Percentiles rank a stretch among this genome's conserved stretches.
phyloP scores from a whole-genome alignment of 2,888 invertebrate species.

The Hipparchia sbordonii region DNA sequence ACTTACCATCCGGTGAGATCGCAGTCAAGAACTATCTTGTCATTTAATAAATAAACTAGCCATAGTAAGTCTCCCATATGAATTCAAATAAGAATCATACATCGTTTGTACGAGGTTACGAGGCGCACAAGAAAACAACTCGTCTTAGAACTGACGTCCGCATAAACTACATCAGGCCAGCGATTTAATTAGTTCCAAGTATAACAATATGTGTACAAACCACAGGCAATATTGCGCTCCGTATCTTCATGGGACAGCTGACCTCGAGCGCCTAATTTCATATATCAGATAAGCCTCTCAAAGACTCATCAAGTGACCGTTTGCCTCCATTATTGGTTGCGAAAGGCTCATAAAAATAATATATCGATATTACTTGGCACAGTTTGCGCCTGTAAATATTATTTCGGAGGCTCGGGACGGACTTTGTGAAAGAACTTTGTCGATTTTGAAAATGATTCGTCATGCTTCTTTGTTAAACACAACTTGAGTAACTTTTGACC shows the following conservation, averaged over 20 bases:
- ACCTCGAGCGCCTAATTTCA: slow-evolving; percentile 27
- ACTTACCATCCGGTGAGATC: too few species aligned
- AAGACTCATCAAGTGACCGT: slow-evolving; percentile 34
- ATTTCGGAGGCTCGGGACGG: slow-evolving; percentile 5
- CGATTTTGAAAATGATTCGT: slow-evolving; percentile 1
- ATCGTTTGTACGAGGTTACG: too few species aligned
- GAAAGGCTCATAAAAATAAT: slow-evolving; percentile 58
- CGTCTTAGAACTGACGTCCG: neutral
- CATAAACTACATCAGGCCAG: neutral
- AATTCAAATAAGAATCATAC: too few species aligned
- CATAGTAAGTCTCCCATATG: too few species aligned
- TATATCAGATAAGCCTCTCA: slow-evolving; percentile 35
- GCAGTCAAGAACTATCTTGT: too few species aligned
- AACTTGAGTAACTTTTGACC: neutral
- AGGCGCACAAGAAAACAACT: too few species aligned
- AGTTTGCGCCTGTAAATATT: neutral
- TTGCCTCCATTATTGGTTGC: slow-evolving; percentile 35
- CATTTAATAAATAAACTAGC: too few species aligned
- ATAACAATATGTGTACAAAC: neutral
- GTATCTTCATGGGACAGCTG: neutral
- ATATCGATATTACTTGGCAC: slow-evolving; percentile 52
- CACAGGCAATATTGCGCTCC: neutral
- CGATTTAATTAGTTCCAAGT: neutral
- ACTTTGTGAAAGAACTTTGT: slow-evolving; percentile 3
- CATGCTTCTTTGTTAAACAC: neutral